Evolutionary conservation across 2,888 invertebrate species (phyloP).

Genomic region (Azorinus chamasolen): DNA sequence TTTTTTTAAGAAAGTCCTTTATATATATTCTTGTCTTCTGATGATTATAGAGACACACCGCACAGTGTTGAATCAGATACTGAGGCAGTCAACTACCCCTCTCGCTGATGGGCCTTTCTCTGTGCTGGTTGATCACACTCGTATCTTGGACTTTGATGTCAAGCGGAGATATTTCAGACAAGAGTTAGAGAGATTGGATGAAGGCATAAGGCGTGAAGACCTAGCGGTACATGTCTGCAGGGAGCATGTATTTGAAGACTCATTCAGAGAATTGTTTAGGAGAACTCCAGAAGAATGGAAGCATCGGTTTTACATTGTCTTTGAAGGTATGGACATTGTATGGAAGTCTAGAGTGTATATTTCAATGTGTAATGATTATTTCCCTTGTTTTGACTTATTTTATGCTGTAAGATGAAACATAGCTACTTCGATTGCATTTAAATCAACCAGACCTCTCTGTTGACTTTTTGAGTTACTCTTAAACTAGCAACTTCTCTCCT

Average conservation of each 20-base stretch:
- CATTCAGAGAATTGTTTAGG: constrained; percentile 94
- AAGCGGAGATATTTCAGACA: constrained; percentile 95
- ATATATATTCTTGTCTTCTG: not conserved
- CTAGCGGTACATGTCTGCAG: constrained; percentile 94
- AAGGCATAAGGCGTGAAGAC: constrained; percentile 90
- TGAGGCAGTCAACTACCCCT: constrained; percentile 91
- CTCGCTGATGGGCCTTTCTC: constrained; percentile 95
- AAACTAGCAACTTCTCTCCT: too few species aligned
- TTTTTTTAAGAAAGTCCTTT: too few species aligned
- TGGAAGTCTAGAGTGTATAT: too few species aligned
- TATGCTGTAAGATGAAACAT: too few species aligned
- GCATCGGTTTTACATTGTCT: constrained; percentile 96
- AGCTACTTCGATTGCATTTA: too few species aligned
- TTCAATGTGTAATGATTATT: too few species aligned
- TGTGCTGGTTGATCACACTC: constrained; percentile 94
- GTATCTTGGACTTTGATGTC: constrained; percentile 96
- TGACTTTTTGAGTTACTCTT: too few species aligned
- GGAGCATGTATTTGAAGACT: constrained; percentile 95
- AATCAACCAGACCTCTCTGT: too few species aligned
- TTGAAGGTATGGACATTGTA: constrained; percentile 90
- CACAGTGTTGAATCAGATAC: constrained; percentile 95
- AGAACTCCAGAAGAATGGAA: constrained; percentile 95
- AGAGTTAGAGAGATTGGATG: constrained; percentile 94
- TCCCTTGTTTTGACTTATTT: too few species aligned
- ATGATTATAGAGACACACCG: constrained; percentile 91